phyloP scores from a whole-genome alignment of 2,888 invertebrate genomes.

The Villa cingulata region DNA sequence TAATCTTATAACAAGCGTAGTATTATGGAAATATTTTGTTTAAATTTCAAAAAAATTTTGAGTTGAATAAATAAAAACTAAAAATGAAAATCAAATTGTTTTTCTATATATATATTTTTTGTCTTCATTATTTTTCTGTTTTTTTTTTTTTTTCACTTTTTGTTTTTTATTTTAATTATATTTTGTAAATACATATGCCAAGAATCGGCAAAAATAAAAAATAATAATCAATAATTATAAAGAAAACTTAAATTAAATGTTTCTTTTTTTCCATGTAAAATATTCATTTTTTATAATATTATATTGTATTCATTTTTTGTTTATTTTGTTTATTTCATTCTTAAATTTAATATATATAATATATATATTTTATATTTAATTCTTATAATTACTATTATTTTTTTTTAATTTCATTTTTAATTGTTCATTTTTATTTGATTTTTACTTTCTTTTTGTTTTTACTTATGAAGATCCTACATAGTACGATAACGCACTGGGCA shows the following conservation, averaged over 20 bases:
- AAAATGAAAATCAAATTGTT: no score
- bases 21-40: no score
- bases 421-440: background rate
- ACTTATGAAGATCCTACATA: no score
- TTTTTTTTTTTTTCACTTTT: background rate
- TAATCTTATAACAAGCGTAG: no score
- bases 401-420: background rate
- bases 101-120: no score
- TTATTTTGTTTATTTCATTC: background rate
- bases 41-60: no score
- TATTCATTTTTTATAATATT: background rate
- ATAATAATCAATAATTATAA: no score
- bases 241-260: background rate
- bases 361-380: no score
- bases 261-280: background rate
- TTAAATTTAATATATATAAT: no score
- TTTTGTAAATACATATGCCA: background rate
- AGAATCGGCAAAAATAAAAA: background rate
- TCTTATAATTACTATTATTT: background rate
- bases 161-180: background rate
- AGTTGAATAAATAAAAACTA: no score
- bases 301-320: background rate
- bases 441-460: no score
- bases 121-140: background rate
- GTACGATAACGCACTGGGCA: no score